Base-by-base conservation (phyloP, 2,888 invertebrate species). In the Aphrophora alni region DNA sequence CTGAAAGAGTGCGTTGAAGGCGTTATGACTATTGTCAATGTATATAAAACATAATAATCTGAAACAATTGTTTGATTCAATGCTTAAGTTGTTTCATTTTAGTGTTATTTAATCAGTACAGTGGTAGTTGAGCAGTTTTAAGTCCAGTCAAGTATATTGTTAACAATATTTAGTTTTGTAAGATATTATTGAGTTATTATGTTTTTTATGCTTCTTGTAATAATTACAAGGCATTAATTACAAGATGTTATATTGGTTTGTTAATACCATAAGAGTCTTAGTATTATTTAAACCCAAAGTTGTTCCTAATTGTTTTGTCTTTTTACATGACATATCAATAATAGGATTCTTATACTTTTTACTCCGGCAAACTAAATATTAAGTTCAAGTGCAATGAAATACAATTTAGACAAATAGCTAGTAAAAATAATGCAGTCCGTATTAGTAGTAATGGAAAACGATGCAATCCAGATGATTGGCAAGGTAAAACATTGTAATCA, bases 211-310 rank as follows among this genome's bases (percentile, higher is more conserved):
- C 59, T 59, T 4, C 59, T 59, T 59, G 59, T 59, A 59, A 21
- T 59, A 59, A n/a, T 21, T 59, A 59, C 21, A 59, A 21, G 12
- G 21, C 44, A 59, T 21, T 59, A 59, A 44, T n/a, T n/a, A n/a
- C n/a, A n/a, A n/a, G n/a, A n/a, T n/a, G n/a, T n/a, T n/a, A n/a
- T 59, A 59, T 59, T 59, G 59, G 59, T 59, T 59, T 59, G 59
- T 59, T 3, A 59, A 59, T 21, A 59, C 59, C 12, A 21, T 59
- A 59, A 21, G 12, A 59, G n/a, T 59, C 2, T 59, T n/a, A 3
- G 59, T 21, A 2, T 59, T 8, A 59, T 59, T 59, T 59, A 14
- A 44, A 44, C 14, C 17, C 17, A 44, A 44, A 33, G n/a, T n/a
- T n/a, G 3, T 8, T 8, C n/a, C n/a, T n/a, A n/a, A n/a, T n/a